Conservation (phyloP, 2,797 vertebrate species). For the Helicolenus hilgendorfi region DNA sequence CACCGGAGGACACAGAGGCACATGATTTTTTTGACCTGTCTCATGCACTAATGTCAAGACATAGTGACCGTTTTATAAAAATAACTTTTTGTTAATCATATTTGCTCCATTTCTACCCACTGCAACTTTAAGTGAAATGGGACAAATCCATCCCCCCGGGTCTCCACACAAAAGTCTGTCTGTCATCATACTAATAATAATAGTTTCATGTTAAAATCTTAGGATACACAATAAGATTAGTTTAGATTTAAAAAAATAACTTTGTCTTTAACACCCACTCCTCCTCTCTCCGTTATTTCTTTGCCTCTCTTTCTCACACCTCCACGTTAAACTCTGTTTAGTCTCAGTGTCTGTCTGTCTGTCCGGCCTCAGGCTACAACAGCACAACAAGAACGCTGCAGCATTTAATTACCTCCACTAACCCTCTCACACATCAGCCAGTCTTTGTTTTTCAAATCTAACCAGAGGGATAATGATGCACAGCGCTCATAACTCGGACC, state of each 20-base stretch:
- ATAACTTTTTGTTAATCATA: too few relatives aligned
- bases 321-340: conserved; percentile 21
- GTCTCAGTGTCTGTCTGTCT: conserved; percentile 2
- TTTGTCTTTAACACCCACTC: neutral
- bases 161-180: neutral
- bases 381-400: conserved; percentile 33
- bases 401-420: conserved; percentile 70
- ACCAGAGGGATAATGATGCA: conserved; percentile 70
- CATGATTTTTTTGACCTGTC: too few relatives aligned
- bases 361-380: conserved; percentile 23
- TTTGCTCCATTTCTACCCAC: too few relatives aligned
- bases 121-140: neutral
- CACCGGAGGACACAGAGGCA: too few relatives aligned
- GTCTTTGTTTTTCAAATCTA: conserved; percentile 67
- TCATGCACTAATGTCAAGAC: too few relatives aligned
- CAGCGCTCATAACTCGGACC: conserved; percentile 43
- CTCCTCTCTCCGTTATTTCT: neutral
- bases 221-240: neutral
- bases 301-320: conserved; percentile 36
- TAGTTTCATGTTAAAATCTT: neutral
- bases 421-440: conserved; percentile 65
- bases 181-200: neutral
- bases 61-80: too few relatives aligned
- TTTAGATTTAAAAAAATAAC: neutral
- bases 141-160: neutral